A percentile compares a stretch with the other conserved stretches of the same genome.
Evolutionary conservation across 2,888 invertebrate genomes (phyloP).

Genomic region (Ferdinandea cuprea): DNA sequence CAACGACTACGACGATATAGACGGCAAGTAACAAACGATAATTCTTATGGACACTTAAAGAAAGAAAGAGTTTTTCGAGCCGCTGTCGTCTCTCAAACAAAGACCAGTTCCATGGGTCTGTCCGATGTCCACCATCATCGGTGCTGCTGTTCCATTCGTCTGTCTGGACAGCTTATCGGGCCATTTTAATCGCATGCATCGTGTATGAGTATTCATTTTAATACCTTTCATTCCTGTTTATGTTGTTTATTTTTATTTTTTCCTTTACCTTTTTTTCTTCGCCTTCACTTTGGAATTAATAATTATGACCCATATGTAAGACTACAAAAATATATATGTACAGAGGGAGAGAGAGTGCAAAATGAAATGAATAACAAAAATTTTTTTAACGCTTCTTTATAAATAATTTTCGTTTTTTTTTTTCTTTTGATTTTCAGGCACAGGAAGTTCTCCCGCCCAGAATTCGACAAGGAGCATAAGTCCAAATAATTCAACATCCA

Average conservation of each 20-base stretch:
- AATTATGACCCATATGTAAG: conserved; percentile 72
- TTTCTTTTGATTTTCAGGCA: conserved; percentile 79
- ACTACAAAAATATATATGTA: background rate
- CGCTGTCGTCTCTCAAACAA: conserved; percentile 32
- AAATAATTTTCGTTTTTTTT: conserved; percentile 41
- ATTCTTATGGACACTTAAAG: conserved; percentile 61
- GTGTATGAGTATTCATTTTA: conserved; percentile 68
- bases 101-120: conserved; percentile 44
- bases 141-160: conserved; percentile 31
- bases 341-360: conserved; percentile 39
- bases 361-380: conserved; percentile 33
- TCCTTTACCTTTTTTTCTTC: background rate
- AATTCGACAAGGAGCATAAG: conserved; percentile 83
- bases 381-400: conserved; percentile 37
- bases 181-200: conserved; percentile 72
- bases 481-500: conserved; percentile 83
- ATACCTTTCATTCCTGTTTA: conserved; percentile 22
- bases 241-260: conserved; percentile 3
- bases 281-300: conserved; percentile 59
- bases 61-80: conserved; percentile 40
- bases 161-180: conserved; percentile 66
- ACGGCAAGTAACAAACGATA: conserved; percentile 66
- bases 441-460: conserved; percentile 83
- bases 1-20: conserved; percentile 24
- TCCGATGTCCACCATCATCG: conserved; percentile 28